Evolutionary conservation across 2,797 vertebrate species (phyloP), one percentile per base, ranked within the genome.

Genomic region (Melanogrammus aeglefinus): DNA sequence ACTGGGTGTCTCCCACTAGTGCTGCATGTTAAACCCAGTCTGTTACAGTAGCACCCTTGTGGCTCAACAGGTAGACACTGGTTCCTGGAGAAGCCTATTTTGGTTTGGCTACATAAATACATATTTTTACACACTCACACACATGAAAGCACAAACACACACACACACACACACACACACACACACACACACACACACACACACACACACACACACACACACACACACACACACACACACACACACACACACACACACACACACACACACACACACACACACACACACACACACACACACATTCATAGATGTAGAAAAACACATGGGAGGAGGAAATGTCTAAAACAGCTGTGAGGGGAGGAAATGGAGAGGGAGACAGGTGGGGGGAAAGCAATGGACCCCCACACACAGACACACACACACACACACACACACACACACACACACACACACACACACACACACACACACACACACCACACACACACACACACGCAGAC

Each of bases 271-370:
- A 57, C 47, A 21, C 47, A 57, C 47, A n/a, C n/a, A n/a, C n/a
- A n/a, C n/a, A n/a, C n/a, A n/a, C n/a, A n/a, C n/a, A n/a, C n/a
- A n/a, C n/a, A n/a, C n/a, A n/a, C n/a, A n/a, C n/a, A 24, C 57
- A 63, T 21, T 6, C 57, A 24, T 18, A 63, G 21, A 63, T 18
- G 18, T 18, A 63, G 16, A 63, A 21, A 63, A 18, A 63, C 21
- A 63, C 57, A 63, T 18, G 8, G 18, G 2, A 18, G 89, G 86
- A 88, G 90, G 90, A 91, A 93, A 93, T 91, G 88, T 89, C 77
- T 85, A 87, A 86, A 88, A 78, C 92, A 92, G 92, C 90, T 91
- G 91, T 91, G 80, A 73, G 80, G 81, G 76, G 66, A 85, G 76
- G 81, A 82, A n/a, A 81, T 75, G 47, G 16, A 73, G 74, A 83